These are phyloP conservation scores for Oenanthe melanoleuca DNA, from an alignment of 2,113 vertebrate species.

Conservation along the genomic window DNA sequence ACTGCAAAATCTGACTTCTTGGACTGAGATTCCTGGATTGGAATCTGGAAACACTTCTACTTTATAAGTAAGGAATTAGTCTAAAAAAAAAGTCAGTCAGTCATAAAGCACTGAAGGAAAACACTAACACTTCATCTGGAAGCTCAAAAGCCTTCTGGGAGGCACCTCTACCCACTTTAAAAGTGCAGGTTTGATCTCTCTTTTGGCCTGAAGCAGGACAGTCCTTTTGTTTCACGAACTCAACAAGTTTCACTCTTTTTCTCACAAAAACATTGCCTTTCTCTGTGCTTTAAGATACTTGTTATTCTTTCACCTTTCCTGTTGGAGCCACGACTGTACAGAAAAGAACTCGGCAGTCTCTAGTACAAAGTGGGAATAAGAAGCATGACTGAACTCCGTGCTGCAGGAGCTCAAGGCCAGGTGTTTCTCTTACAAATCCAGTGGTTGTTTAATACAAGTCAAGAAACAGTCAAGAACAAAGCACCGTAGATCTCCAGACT, in stretches of 20 bases:
- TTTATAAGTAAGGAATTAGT: neutral
- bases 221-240: neutral
- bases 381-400: neutral
- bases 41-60: neutral
- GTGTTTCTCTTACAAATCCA: neutral
- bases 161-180: rapidly evolving
- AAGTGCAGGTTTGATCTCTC: neutral
- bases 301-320: neutral
- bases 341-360: neutral
- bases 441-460: neutral
- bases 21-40: neutral
- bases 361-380: neutral
- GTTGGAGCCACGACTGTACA: neutral
- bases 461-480: neutral
- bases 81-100: neutral
- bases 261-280: neutral
- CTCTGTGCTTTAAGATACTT: neutral
- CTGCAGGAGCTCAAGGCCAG: neutral
- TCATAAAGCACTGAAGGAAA: neutral
- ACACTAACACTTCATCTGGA: neutral
- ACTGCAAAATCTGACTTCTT: neutral
- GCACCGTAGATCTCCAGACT: neutral
- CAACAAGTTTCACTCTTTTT: neutral
- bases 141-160: neutral
- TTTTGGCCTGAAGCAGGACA: neutral